Conservation (phyloP, 2,113 vertebrate genomes). For the Mustela nigripes region DNA sequence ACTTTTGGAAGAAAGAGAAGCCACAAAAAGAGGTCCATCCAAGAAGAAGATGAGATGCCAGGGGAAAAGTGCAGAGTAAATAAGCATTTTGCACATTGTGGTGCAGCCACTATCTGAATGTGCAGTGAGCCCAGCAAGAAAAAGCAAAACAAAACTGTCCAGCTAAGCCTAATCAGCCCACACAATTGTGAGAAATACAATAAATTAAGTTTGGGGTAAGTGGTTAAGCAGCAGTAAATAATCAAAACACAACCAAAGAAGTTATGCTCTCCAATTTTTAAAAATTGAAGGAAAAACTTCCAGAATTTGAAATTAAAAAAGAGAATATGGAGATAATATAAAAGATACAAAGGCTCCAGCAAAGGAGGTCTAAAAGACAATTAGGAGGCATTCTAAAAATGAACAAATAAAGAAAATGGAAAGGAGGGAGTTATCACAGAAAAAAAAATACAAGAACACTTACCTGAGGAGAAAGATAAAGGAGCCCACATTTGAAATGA, state of each 20-base stretch:
- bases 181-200: not conserved
- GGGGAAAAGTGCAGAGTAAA: not conserved
- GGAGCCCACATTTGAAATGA: not conserved
- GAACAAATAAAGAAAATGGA: not conserved
- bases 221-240: not conserved
- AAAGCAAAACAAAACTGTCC: not conserved
- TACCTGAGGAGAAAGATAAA: not conserved
- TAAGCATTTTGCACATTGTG: not conserved
- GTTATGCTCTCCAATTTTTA: not conserved
- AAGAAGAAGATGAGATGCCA: not conserved
- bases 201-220: not conserved
- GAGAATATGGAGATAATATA: not conserved
- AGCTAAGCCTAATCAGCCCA: not conserved
- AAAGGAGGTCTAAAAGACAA: not conserved
- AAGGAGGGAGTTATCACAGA: not conserved
- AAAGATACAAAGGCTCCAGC: not conserved
- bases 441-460: not conserved
- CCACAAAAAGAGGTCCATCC: not conserved
- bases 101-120: not conserved
- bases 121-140: not conserved
- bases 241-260: not conserved
- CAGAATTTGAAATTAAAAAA: not conserved
- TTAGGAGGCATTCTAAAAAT: not conserved
- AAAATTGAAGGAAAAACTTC: conserved; percentile 7
- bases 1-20: not conserved